These are phyloP conservation scores for Lichenostomus cassidix DNA, from an alignment of 2,113 vertebrate genomes.

Conservation along the genomic window DNA sequence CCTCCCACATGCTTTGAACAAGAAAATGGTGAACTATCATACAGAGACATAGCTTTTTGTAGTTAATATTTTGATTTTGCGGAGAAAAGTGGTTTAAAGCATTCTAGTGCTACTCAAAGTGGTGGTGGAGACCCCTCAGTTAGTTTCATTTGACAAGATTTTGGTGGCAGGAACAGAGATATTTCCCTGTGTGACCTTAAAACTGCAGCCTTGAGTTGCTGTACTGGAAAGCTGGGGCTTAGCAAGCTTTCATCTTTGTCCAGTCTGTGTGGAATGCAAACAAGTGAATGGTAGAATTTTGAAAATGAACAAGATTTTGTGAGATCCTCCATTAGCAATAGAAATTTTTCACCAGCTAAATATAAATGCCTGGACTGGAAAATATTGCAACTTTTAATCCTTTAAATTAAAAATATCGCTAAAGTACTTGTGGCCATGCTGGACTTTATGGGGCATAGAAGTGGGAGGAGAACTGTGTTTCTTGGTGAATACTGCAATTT, in stretches of 20 bases:
- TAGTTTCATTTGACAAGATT: background rate
- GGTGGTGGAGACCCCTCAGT: background rate
- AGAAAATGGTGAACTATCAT: background rate
- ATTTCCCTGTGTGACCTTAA: background rate
- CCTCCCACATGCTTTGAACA: background rate
- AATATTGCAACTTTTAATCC: background rate
- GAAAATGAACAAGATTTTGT: background rate
- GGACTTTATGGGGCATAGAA: background rate
- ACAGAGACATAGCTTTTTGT: background rate
- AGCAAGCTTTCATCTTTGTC: background rate
- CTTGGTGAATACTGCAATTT: background rate
- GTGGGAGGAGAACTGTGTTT: background rate
- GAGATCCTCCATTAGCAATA: background rate
- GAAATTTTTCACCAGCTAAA: background rate
- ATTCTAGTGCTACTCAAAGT: background rate
- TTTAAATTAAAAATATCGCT: background rate
- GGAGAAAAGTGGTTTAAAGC: background rate
- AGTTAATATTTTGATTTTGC: background rate
- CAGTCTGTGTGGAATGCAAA: background rate
- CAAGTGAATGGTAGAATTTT: background rate
- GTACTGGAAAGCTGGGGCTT: background rate
- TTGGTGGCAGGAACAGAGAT: background rate
- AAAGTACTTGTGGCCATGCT: background rate
- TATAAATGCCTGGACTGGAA: background rate
- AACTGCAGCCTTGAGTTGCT: background rate